These are phyloP conservation scores for Eupithecia subfuscata DNA, from an alignment of 2,888 invertebrate genomes.

Conservation along the genomic window DNA sequence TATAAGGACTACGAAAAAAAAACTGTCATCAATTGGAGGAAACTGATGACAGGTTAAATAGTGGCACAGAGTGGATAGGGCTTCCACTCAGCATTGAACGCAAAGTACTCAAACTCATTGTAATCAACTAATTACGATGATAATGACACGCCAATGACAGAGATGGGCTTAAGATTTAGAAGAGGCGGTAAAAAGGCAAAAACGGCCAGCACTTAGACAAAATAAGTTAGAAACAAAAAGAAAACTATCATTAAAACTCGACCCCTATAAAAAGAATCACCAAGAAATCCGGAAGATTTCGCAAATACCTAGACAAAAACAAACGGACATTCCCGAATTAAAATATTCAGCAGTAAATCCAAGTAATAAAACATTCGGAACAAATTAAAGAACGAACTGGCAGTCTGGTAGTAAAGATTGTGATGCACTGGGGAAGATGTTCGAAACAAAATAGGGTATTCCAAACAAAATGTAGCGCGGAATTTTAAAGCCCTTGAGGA, in stretches of 20 bases:
- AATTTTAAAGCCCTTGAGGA: slow-evolving; percentile 34
- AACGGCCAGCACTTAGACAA: neutral
- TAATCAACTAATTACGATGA: no score
- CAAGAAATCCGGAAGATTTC: slow-evolving; percentile 14
- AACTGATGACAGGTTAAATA: no score
- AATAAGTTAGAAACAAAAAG: slow-evolving; percentile 5
- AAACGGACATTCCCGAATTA: slow-evolving; percentile 25
- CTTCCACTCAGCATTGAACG: neutral
- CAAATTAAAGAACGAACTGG: slow-evolving; percentile 36
- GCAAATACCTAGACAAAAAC: slow-evolving; percentile 23
- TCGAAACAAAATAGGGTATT: slow-evolving; percentile 32
- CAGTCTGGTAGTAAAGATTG: slow-evolving; percentile 31
- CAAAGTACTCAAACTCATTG: no score
- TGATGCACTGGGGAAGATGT: slow-evolving; percentile 34
- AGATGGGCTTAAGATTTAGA: neutral
- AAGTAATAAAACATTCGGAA: slow-evolving; percentile 37
- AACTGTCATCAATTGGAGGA: no score
- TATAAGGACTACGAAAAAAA: no score
- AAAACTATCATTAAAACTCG: neutral
- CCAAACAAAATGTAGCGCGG: slow-evolving; percentile 31
- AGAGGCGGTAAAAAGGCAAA: neutral
- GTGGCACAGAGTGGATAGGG: no score
- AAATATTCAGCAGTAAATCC: slow-evolving; percentile 37
- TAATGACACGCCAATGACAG: neutral
- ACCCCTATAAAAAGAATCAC: slow-evolving; percentile 5